A percentile compares a stretch with the other conserved stretches of the same genome.
phyloP scores from a whole-genome alignment of 2,888 invertebrate genomes.

The Cryptocephalus moraei region DNA sequence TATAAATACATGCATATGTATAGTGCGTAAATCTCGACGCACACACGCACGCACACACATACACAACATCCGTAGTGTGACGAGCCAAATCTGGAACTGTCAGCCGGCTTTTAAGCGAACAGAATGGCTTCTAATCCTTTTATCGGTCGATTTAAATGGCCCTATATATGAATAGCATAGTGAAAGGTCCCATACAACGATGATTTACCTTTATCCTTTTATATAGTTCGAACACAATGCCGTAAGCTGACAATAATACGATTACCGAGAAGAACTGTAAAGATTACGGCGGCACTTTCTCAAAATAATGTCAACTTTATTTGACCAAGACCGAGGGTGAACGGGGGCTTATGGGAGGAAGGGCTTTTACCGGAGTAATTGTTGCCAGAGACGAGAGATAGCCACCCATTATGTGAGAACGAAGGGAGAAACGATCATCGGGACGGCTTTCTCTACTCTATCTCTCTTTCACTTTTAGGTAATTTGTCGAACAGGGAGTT shows the following conservation, averaged over 20 bases:
- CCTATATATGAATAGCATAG: slow-evolving; percentile 9
- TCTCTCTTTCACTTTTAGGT: too few relatives aligned
- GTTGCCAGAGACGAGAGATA: neutral
- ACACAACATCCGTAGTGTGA: too few relatives aligned
- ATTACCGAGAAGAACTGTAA: slow-evolving; percentile 10
- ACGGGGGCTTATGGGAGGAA: neutral
- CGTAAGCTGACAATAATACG: slow-evolving; percentile 14
- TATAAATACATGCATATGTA: too few relatives aligned
- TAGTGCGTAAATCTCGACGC: too few relatives aligned
- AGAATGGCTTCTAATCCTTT: slow-evolving; percentile 14
- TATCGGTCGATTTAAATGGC: slow-evolving; percentile 8
- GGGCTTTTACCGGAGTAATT: neutral
- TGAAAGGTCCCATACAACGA: slow-evolving; percentile 12
- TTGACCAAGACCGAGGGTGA: neutral
- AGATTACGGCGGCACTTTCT: slow-evolving; percentile 5
- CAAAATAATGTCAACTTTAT: neutral
- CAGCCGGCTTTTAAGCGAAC: slow-evolving; percentile 9
- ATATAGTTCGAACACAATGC: slow-evolving; percentile 12
- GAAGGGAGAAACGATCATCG: too few relatives aligned
- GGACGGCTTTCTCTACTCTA: too few relatives aligned
- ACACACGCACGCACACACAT: too few relatives aligned
- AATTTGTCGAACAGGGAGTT: too few relatives aligned
- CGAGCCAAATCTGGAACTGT: too few relatives aligned
- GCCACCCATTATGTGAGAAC: neutral
- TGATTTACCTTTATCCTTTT: slow-evolving; percentile 15